Percentiles rank a stretch among this genome's conserved stretches.
Evolutionary conservation across 1,140 invertebrate species (phyloP).

Genomic region (Centruroides sculpturatus): DNA sequence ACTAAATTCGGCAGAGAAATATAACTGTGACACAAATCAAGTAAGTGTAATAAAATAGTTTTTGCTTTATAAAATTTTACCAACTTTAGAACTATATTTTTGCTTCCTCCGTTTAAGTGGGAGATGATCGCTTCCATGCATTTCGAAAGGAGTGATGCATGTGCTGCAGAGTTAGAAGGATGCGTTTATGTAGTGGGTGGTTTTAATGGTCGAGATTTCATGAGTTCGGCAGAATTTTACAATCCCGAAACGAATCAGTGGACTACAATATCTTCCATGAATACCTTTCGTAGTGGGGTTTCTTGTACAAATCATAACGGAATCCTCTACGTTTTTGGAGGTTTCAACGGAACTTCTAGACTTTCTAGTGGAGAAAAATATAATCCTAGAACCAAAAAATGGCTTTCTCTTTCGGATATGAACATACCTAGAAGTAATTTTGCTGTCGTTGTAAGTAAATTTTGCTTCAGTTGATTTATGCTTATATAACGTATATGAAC

Average conservation of each 20-base stretch:
- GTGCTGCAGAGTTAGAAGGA: slow-evolving; percentile 34
- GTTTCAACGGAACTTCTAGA: slow-evolving; percentile 41
- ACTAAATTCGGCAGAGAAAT: slow-evolving; percentile 35
- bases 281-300: slow-evolving; percentile 27
- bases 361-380: slow-evolving; percentile 43
- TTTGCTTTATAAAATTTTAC: neutral
- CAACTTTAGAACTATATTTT: slow-evolving; percentile 12
- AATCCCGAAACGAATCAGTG: slow-evolving; percentile 69
- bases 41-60: neutral
- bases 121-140: slow-evolving; percentile 24
- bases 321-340: slow-evolving; percentile 33
- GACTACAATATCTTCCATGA: slow-evolving; percentile 33
- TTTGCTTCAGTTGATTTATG: no score
- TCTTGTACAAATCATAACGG: slow-evolving; percentile 38
- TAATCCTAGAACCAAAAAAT: slow-evolving; percentile 39
- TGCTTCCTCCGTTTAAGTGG: slow-evolving; percentile 37
- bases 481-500: no score
- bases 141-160: slow-evolving; percentile 25
- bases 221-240: slow-evolving; percentile 72
- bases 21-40: slow-evolving; percentile 28
- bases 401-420: slow-evolving; percentile 48
- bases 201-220: slow-evolving; percentile 75
- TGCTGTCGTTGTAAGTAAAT: slow-evolving; percentile 39
- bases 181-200: slow-evolving; percentile 66
- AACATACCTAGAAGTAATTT: slow-evolving; percentile 51